phyloP scores from a whole-genome alignment of 2,888 invertebrate genomes.

The Crematogaster levior region DNA sequence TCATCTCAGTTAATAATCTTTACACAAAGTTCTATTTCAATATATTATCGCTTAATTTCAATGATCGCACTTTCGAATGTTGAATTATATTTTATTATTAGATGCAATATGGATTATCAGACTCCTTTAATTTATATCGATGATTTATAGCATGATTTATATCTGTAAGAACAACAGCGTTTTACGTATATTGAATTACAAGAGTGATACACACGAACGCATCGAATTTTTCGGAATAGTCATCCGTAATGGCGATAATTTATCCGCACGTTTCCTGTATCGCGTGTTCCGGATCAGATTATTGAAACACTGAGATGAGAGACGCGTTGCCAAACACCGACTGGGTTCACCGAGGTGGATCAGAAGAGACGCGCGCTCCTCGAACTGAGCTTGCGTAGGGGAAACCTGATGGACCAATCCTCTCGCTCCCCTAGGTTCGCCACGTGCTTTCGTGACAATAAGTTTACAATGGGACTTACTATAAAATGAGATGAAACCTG shows the following conservation, averaged over 20 bases:
- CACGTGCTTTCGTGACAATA: constrained; percentile 67
- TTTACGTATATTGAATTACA: not conserved
- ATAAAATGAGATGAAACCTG: not conserved
- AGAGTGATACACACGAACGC: not conserved
- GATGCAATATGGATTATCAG: not conserved
- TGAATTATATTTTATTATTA: constrained; percentile 25
- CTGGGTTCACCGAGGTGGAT: constrained; percentile 70
- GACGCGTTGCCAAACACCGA: constrained; percentile 70
- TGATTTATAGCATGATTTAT: not conserved
- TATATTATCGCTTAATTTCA: constrained; percentile 10
- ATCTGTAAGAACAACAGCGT: not conserved
- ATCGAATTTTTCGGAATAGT: not conserved
- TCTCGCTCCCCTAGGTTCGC: constrained; percentile 58
- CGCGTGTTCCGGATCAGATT: constrained; percentile 32
- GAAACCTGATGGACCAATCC: constrained; percentile 69
- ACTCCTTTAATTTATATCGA: not conserved
- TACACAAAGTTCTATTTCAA: not conserved
- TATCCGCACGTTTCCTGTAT: constrained; percentile 27
- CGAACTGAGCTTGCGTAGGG: constrained; percentile 73
- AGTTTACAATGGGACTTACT: constrained; percentile 12
- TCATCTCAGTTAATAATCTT: not conserved
- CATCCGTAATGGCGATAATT: not conserved
- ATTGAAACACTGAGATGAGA: constrained; percentile 59
- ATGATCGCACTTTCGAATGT: no score
- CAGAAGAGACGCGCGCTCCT: constrained; percentile 65